Base-by-base conservation (phyloP, 2,888 invertebrate species). In the Aradus depressus region DNA sequence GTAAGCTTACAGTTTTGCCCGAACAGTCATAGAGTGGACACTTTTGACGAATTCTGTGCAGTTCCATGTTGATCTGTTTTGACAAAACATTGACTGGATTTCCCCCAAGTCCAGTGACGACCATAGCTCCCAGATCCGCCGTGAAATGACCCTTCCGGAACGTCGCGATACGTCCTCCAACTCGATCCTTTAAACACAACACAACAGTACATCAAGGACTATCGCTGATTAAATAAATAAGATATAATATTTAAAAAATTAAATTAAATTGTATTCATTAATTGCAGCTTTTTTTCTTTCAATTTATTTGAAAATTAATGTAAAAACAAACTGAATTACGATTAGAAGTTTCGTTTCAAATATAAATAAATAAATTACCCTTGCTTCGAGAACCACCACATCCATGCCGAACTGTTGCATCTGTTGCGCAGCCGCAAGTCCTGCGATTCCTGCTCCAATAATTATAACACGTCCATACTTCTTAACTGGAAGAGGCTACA, bases 21-120 rank as follows among this genome's bases (percentile, higher is more conserved):
- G 84, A 88, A n/a, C 90, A 84, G 67, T 96, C 95, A 69, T 91
- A 98, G 18, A 98, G 72, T 0, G 96, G 95, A 67, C 96, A 96
- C 65, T 91, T 90, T 67, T 92, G 93, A 61, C 87, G 81, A 58
- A 97, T 93, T 65, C 91, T 88, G 64, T 91, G 86, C 56, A 97
- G 74, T 65, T 95, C 93, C 87, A 97, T 91, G 62, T 88, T 89
- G 65, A 95, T 89, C 71, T 98, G 98, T 62, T 91, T 88, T 58
- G 92, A 91, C 25, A 98, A 69, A 16, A 93, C 89, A 5, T 91
- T 91, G 51, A 98, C 84, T 0, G 97, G 97, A 72, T 98, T 98
- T 0, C 97, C 96, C 50, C 87, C 89, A 16, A 96, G 75, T 1
- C 96, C 97, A 3, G 95, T 96, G 2, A 98, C 92, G 2, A 98